A percentile compares a stretch with the other conserved stretches of the same genome.
Evolutionary conservation across 2,888 invertebrate species (phyloP).

Genomic region (Tenthredo scrophulariae): DNA sequence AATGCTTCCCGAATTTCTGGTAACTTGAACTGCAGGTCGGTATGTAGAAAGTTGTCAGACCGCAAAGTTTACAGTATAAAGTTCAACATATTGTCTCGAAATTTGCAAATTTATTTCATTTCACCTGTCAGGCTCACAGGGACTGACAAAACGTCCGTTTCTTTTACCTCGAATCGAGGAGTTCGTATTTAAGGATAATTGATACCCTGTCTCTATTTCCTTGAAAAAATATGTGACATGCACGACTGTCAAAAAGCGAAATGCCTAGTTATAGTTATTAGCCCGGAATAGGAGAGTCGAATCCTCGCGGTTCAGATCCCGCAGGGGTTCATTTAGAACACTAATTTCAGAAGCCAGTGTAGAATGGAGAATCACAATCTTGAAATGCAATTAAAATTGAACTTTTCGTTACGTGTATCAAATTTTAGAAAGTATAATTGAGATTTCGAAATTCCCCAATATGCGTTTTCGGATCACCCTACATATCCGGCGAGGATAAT

Average conservation of each 20-base stretch:
- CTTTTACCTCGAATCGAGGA: not conserved
- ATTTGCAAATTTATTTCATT: constrained; percentile 30
- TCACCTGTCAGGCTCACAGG: not conserved
- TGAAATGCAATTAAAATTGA: not conserved
- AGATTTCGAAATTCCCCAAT: not conserved
- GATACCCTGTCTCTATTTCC: not conserved
- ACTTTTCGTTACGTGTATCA: not conserved
- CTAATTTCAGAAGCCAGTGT: not conserved
- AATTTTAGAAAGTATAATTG: constrained; percentile 13
- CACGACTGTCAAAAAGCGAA: not conserved
- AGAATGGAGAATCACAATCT: not conserved
- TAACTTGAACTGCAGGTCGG: constrained; percentile 10
- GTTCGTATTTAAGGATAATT: not conserved
- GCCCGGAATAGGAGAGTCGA: not conserved
- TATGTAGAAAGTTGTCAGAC: constrained; percentile 25
- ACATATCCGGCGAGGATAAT: not conserved
- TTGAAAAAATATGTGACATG: not conserved
- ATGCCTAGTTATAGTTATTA: not conserved
- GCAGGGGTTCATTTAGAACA: not conserved
- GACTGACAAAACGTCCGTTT: not conserved
- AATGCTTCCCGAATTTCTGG: constrained; percentile 14
- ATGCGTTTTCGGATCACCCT: not conserved
- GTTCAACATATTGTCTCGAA: not conserved
- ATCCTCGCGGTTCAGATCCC: not conserved
- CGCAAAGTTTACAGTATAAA: not conserved